These are phyloP conservation scores for Conopomorpha cramerella DNA, from an alignment of 1,140 invertebrate genomes.

Conservation along the genomic window DNA sequence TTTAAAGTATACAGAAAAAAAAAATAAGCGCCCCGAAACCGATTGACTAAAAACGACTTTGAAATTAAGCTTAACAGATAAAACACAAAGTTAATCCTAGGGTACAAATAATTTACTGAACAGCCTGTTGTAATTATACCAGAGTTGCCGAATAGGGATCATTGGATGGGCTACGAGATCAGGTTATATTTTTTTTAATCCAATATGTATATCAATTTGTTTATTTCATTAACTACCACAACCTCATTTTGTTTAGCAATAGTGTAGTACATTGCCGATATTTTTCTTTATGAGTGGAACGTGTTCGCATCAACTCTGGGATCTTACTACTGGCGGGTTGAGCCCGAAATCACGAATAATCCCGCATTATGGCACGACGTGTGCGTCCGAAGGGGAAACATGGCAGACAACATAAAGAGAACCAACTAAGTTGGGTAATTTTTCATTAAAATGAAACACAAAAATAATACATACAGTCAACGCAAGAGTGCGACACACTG, in stretches of 20 bases:
- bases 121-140: conserved; percentile 10
- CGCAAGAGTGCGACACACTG: conserved; percentile 29
- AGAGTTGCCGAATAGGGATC: conserved; percentile 9
- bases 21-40: conserved; percentile 19
- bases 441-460: conserved; percentile 21
- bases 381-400: conserved; percentile 15
- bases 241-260: conserved; percentile 51
- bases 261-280: too few relatives aligned
- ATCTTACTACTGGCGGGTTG: conserved; percentile 9
- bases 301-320: conserved; percentile 14
- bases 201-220: too few relatives aligned
- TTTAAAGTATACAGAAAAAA: too few relatives aligned
- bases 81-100: conserved; percentile 19
- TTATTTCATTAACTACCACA: conserved; percentile 56
- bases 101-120: conserved; percentile 14
- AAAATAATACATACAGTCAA: too few relatives aligned
- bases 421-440: conserved; percentile 46
- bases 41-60: conserved; percentile 15
- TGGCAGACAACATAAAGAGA: conserved; percentile 33
- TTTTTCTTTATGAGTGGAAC: too few relatives aligned
- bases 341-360: conserved; percentile 7
- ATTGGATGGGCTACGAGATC: conserved; percentile 17
- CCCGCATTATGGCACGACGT: conserved; percentile 17
- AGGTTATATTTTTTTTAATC: too few relatives aligned
- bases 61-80: conserved; percentile 59